Conservation (phyloP, 2,113 vertebrate species). For the Pachyramphus minor region DNA sequence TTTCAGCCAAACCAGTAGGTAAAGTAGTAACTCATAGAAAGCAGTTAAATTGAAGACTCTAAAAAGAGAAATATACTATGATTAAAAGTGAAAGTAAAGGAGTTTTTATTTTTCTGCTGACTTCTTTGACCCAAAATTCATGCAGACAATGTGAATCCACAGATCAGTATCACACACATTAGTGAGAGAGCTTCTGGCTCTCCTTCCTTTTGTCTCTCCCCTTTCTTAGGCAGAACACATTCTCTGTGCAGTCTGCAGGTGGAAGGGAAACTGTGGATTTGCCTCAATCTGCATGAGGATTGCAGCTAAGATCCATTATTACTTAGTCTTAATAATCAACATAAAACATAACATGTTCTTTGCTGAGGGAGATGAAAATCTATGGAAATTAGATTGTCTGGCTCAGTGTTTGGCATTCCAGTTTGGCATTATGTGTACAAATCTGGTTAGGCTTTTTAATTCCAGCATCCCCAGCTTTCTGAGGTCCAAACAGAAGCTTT, state of each 20-base stretch:
- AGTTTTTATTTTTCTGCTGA: not conserved
- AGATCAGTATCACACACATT: not conserved
- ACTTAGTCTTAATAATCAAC: not conserved
- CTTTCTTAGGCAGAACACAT: not conserved
- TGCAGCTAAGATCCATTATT: not conserved
- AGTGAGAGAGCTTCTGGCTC: not conserved
- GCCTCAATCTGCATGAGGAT: not conserved
- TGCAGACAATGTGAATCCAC: not conserved
- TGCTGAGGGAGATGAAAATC: not conserved
- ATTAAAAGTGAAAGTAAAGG: not conserved
- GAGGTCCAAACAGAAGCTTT: not conserved
- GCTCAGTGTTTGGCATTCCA: not conserved
- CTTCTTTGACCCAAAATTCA: not conserved
- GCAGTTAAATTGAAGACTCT: not conserved
- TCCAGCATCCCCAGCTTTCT: not conserved
- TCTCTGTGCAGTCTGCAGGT: not conserved
- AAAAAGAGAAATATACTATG: not conserved
- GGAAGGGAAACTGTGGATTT: not conserved
- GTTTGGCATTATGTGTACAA: not conserved
- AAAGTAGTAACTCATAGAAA: not conserved
- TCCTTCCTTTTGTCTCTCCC: not conserved
- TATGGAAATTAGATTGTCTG: not conserved
- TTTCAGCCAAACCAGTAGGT: not conserved
- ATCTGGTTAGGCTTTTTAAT: not conserved
- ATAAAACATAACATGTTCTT: not conserved